Conservation (phyloP, 1,140 invertebrate species). For the Gryon sp. region DNA sequence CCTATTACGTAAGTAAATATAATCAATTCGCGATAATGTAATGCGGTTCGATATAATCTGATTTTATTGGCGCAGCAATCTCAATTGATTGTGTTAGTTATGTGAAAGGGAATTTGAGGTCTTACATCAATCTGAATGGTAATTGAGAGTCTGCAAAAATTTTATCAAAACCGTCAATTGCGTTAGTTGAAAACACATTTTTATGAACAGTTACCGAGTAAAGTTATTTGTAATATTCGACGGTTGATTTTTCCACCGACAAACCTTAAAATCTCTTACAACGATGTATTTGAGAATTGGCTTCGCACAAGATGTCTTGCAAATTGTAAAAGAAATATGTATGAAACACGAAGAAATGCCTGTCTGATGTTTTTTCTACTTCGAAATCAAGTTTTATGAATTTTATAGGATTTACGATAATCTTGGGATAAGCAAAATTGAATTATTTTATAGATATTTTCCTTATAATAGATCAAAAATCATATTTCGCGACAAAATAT, state of each 20-base stretch:
- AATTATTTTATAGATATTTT: too few species aligned
- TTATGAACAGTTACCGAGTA: slow-evolving; percentile 2
- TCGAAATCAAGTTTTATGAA: slow-evolving; percentile 13
- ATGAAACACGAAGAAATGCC: neutral
- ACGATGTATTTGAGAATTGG: too few species aligned
- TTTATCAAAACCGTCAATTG: neutral
- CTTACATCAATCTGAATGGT: neutral
- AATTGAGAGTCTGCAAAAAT: slow-evolving; percentile 3
- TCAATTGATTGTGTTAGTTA: slow-evolving; percentile 23
- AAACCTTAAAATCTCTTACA: too few species aligned
- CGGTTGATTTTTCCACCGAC: neutral
- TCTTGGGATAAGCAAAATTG: too few species aligned
- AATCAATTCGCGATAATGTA: slow-evolving; percentile 27
- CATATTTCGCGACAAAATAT: too few species aligned
- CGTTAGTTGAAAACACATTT: neutral
- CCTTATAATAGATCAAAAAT: too few species aligned
- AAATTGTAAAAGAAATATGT: slow-evolving; percentile 10
- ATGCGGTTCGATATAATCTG: slow-evolving; percentile 21
- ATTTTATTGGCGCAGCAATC: slow-evolving; percentile 11
- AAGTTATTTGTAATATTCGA: slow-evolving; percentile 9
- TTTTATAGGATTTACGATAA: neutral
- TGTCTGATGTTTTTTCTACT: slow-evolving; percentile 16
- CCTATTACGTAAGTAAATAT: slow-evolving; percentile 24
- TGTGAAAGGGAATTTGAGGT: slow-evolving; percentile 8
- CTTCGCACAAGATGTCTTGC: neutral